These are phyloP conservation scores for Diabrotica undecimpunctata DNA, from an alignment of 1,140 invertebrate genomes.

Conservation along the genomic window DNA sequence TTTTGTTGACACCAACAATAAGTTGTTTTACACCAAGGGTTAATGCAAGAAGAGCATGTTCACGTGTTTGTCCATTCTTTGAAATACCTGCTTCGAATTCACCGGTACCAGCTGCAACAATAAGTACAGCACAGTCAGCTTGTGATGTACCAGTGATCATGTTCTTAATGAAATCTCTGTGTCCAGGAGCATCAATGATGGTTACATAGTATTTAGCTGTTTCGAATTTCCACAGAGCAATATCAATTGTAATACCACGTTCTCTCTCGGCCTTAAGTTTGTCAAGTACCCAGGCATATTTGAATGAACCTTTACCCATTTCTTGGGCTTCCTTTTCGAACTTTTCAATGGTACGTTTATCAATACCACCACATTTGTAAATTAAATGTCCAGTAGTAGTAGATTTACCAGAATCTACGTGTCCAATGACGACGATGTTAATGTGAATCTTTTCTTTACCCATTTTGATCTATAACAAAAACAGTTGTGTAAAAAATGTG, in stretches of 20 bases:
- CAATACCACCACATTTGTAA: conserved; percentile 99
- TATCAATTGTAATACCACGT: conserved; percentile 97
- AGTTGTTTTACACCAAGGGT: conserved; percentile 92
- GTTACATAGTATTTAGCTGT: conserved; percentile 89
- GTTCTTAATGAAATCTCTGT: conserved; percentile 98
- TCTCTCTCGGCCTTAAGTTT: conserved; percentile 95
- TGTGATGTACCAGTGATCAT: conserved; percentile 95
- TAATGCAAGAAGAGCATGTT: conserved; percentile 89
- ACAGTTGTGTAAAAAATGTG: conserved; percentile 17
- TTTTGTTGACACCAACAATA: conserved; percentile 94
- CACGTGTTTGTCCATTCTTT: conserved; percentile 92
- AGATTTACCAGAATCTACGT: conserved; percentile 98
- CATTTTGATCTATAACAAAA: conserved; percentile 57
- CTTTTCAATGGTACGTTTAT: conserved; percentile 98
- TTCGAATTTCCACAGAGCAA: conserved; percentile 94
- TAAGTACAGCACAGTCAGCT: conserved; percentile 90
- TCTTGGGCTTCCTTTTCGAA: conserved; percentile 99
- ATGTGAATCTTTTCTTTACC: conserved; percentile 97
- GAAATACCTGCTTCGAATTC: conserved; percentile 95
- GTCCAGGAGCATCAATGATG: conserved; percentile 94
- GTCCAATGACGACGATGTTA: conserved; percentile 99
- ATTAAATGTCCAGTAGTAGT: conserved; percentile 98
- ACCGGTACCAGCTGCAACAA: conserved; percentile 89
- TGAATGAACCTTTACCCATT: conserved; percentile 96
- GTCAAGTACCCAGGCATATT: conserved; percentile 95